These are phyloP conservation scores for Petrolisthes manimaculis DNA, from an alignment of 2,888 invertebrate species.

Conservation along the genomic window DNA sequence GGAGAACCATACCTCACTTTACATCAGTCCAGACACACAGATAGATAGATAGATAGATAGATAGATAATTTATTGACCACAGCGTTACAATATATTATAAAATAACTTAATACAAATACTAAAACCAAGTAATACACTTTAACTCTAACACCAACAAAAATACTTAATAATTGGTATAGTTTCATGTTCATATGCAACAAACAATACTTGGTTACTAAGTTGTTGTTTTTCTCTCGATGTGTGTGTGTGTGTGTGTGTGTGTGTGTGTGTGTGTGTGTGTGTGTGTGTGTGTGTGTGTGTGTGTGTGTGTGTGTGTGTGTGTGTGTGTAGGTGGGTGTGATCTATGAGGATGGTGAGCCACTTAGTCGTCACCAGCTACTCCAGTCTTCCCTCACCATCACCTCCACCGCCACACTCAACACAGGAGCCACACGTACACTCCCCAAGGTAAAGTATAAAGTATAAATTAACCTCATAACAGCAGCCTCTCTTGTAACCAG, in stretches of 20 bases:
- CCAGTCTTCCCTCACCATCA: constrained; percentile 31
- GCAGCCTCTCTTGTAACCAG: no score
- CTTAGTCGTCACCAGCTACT: not conserved
- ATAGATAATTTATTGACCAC: no score
- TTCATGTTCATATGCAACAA: no score
- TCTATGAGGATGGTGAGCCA: constrained; percentile 26
- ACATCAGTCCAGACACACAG: no score
- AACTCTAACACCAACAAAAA: no score
- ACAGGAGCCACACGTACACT: constrained; percentile 11
- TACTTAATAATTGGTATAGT: no score
- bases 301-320: not conserved
- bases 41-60: no score
- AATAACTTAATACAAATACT: no score
- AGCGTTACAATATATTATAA: no score
- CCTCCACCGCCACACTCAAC: constrained; percentile 1
- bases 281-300: constrained; percentile 14
- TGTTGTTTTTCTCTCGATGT: not conserved
- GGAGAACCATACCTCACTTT: not conserved
- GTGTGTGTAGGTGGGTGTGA: constrained; percentile 20
- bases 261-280: not conserved
- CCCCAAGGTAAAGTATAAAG: constrained; percentile 18
- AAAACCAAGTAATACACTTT: no score
- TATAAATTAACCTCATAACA: no score
- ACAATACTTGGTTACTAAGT: no score
- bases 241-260: constrained; percentile 8